Evolutionary conservation across 2,888 invertebrate species (phyloP).

Genomic region (Encarsia formosa): DNA sequence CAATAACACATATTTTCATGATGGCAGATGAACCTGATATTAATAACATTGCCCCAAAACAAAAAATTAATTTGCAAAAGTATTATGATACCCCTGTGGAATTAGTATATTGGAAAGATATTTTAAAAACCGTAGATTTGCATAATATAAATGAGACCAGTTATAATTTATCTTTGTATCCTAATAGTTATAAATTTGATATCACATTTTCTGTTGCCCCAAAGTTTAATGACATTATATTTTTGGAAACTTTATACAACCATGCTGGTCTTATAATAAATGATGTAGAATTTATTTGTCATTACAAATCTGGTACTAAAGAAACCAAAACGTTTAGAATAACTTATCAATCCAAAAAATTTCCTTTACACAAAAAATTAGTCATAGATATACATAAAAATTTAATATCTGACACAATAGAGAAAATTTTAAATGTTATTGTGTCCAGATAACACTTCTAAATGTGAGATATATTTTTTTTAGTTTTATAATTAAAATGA

Average conservation of each 20-base stretch:
- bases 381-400: conserved; percentile 46
- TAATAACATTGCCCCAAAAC: conserved; percentile 29
- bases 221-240: conserved; percentile 33
- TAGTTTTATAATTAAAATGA: too few species aligned
- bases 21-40: conserved; percentile 26
- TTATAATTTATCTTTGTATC: conserved; percentile 28
- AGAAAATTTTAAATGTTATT: conserved; percentile 30
- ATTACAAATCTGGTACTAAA: conserved; percentile 35
- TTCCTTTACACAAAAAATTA: conserved; percentile 44
- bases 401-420: conserved; percentile 39
- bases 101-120: conserved; percentile 37
- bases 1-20: conserved; percentile 45
- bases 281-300: conserved; percentile 39
- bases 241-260: conserved; percentile 42
- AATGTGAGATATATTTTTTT: background rate
- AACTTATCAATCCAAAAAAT: conserved; percentile 43
- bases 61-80: conserved; percentile 26
- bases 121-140: conserved; percentile 7
- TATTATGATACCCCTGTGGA: conserved; percentile 10
- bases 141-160: too few species aligned
- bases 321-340: conserved; percentile 45
- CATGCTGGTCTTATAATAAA: conserved; percentile 43
- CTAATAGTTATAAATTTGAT: conserved; percentile 42
- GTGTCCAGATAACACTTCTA: conserved; percentile 23
- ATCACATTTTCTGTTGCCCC: conserved; percentile 38